Evolutionary conservation across 2,888 invertebrate species (phyloP).

Genomic region (Hemaris fuciformis): DNA sequence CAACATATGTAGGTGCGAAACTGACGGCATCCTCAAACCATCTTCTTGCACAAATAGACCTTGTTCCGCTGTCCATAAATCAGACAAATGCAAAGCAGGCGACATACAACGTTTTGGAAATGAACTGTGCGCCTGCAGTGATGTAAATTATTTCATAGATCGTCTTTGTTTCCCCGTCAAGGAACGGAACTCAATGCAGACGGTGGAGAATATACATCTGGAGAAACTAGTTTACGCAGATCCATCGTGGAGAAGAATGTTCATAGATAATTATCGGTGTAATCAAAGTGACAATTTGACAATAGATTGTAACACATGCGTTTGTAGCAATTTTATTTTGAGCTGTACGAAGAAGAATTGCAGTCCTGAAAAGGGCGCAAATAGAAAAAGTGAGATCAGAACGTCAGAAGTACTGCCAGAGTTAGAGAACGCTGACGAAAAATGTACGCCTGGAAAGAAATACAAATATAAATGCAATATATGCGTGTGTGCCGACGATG

Average conservation of each 20-base stretch:
- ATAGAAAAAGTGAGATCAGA: slow-evolving; percentile 16
- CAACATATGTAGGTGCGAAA: slow-evolving; percentile 49
- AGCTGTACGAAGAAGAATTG: slow-evolving; percentile 37
- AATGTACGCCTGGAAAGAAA: slow-evolving; percentile 41
- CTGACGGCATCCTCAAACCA: slow-evolving; percentile 27
- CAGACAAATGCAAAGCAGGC: slow-evolving; percentile 42
- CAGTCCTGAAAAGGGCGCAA: not conserved
- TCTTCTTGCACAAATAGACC: slow-evolving; percentile 43
- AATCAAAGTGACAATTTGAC: slow-evolving; percentile 21
- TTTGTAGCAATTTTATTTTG: slow-evolving; percentile 32
- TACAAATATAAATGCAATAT: slow-evolving; percentile 52
- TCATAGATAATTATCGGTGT: slow-evolving; percentile 17
- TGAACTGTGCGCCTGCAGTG: slow-evolving; percentile 52
- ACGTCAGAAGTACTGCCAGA: slow-evolving; percentile 29
- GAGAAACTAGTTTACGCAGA: slow-evolving; percentile 29
- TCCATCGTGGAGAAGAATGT: slow-evolving; percentile 21
- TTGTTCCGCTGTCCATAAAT: slow-evolving; percentile 40
- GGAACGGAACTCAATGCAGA: slow-evolving; percentile 31
- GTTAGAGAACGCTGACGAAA: slow-evolving; percentile 24
- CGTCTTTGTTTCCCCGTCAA: slow-evolving; percentile 40
- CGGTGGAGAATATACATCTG: slow-evolving; percentile 26
- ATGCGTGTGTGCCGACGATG: slow-evolving; percentile 41
- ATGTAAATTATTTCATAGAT: slow-evolving; percentile 47
- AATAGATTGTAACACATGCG: slow-evolving; percentile 49
- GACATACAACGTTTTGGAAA: slow-evolving; percentile 40